Base-by-base conservation (phyloP, 2,797 vertebrate genomes). In the Tokudaia muenninki region DNA sequence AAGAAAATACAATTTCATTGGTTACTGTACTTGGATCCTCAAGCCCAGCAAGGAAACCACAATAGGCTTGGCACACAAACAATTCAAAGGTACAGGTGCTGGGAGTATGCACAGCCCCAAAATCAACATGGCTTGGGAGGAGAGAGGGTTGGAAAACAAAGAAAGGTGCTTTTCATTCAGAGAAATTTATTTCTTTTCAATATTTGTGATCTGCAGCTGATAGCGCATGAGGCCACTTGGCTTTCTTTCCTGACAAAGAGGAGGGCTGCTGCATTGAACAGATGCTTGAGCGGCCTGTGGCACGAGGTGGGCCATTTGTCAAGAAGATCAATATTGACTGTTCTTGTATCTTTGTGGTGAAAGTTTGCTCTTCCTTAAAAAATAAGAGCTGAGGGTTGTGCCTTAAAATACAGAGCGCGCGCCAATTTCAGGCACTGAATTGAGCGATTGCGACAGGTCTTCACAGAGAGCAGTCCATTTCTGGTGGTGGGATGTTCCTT, bases 131-230 rank as follows among this genome's bases (percentile, higher is more conserved):
- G 94, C 93, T 97, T 70, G 80, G 98, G 96, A 98, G 94, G 91
- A 93, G 75, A 95, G 90, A 87, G 87, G 82, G 81, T 72, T 91
- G 86, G 96, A 44, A 95, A 98, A 98, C 98, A 98, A 98, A 98
- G 98, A 97, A 98, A 98, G 98, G 98, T 98, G 98, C 97, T 97
- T 98, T 98, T 98, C 98, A 98, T 96, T 98, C 97, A 96, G 97
- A 98, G 96, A 99, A 98, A 98, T 99, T 98, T 99, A 99, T 99
- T 99, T 99, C 97, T 97, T 98, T 98, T 98, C 98, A 99, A 98
- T 99, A 99, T 99, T 99, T 99, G 98, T 98, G 97, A 97, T 99
- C 92, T 97, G 98, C 98, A 98, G 98, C 98, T 82, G 93, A 98
- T 98, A 98, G 98, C 93, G 94, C 97, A 97, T 96, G 98, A 98